Conservation (phyloP, 1,140 invertebrate genomes). For the Mylabris phalerata region DNA sequence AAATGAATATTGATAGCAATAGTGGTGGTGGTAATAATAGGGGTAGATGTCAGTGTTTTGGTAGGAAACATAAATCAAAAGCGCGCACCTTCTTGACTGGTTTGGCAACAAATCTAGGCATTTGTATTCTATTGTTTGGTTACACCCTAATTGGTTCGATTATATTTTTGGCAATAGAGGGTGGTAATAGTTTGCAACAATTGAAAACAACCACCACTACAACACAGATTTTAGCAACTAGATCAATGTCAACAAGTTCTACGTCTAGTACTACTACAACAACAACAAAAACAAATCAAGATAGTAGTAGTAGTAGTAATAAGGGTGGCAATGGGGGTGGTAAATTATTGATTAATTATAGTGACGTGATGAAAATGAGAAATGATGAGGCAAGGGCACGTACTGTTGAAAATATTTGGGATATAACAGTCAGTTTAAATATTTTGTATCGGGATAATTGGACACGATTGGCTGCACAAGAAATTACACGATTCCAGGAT, state of each 20-base stretch:
- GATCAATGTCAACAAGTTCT: constrained; percentile 24
- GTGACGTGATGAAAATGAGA: constrained; percentile 36
- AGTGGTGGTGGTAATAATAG: too few species aligned
- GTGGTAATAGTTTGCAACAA: constrained; percentile 57
- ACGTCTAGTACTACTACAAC: constrained; percentile 12
- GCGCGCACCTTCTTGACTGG: constrained; percentile 59
- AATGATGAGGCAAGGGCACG: constrained; percentile 60
- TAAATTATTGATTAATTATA: constrained; percentile 29
- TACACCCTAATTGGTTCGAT: constrained; percentile 89
- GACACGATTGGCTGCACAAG: constrained; percentile 77
- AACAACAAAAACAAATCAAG: constrained; percentile 20
- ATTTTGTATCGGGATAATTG: constrained; percentile 93
- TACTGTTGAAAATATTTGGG: constrained; percentile 87
- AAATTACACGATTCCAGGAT: constrained; percentile 85
- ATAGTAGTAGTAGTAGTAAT: too few species aligned
- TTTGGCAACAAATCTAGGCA: constrained; percentile 78
- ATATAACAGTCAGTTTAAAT: constrained; percentile 88
- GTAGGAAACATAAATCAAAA: constrained; percentile 49
- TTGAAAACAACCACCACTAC: constrained; percentile 53
- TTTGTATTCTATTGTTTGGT: constrained; percentile 77
- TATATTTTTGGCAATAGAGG: constrained; percentile 87
- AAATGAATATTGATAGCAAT: too few species aligned
- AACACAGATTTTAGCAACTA: constrained; percentile 17
- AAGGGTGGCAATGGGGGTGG: too few species aligned
- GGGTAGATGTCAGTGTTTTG: constrained; percentile 55